A percentile compares a stretch with the other conserved stretches of the same genome.
Conservation (phyloP, 2,888 invertebrate species). For the Cinara cedri region DNA sequence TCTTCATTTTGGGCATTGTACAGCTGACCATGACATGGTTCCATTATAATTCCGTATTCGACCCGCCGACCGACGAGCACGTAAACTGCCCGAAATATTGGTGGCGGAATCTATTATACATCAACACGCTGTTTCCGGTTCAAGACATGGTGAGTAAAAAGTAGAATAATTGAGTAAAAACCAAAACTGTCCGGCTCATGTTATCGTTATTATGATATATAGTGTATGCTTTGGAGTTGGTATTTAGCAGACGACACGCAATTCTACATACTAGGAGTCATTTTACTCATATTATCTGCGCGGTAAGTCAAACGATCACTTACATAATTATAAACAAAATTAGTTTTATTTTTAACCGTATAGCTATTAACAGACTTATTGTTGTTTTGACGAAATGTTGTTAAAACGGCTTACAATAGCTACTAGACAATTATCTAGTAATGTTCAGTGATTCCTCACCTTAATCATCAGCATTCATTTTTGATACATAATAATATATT, state of each 20-base stretch:
- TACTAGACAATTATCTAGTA: too few species aligned
- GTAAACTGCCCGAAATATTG: constrained; percentile 77
- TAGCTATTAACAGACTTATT: too few species aligned
- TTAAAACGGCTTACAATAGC: too few species aligned
- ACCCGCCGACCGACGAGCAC: constrained; percentile 74
- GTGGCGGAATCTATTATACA: constrained; percentile 85
- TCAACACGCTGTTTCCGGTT: constrained; percentile 79
- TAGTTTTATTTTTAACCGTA: too few species aligned
- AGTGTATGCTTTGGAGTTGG: constrained; percentile 94
- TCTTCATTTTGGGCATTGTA: constrained; percentile 77
- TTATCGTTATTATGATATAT: constrained; percentile 58
- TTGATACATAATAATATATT: too few species aligned
- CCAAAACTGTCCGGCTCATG: too few species aligned
- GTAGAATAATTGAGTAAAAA: too few species aligned
- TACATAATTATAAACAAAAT: too few species aligned
- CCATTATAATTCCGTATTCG: constrained; percentile 75
- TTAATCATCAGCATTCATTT: too few species aligned
- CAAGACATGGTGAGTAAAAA: constrained; percentile 68
- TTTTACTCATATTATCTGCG: constrained; percentile 80
- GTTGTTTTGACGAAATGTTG: too few species aligned
- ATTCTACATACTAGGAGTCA: constrained; percentile 82
- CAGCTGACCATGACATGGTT: constrained; percentile 76
- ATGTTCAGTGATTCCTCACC: too few species aligned
- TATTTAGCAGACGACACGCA: constrained; percentile 87
- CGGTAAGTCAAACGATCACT: constrained; percentile 63